Evolutionary conservation across 2,797 vertebrate genomes (phyloP), one percentile per base, ranked within the genome.

Genomic region (Enteromius fasciolatus): DNA sequence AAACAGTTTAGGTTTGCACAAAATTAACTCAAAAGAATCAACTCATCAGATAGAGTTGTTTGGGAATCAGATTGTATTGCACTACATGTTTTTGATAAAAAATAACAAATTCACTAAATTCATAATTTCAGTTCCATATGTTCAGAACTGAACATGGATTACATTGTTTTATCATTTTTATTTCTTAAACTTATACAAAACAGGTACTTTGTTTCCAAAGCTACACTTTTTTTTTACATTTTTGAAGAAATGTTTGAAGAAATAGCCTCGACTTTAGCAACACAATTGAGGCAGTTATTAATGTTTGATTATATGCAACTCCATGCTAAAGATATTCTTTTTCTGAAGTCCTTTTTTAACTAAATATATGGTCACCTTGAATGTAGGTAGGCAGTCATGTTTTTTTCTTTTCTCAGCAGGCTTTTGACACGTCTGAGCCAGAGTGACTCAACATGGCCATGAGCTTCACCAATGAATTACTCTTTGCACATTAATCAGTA

Each of bases 321-420:
- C 7, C 15, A 76, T 18, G 20, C 5, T 6, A 10, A 28, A 20
- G 15, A 20, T 20, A n/a, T 31, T 1, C 17, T 20, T 44, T 44
- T 61, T 17, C 10, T 28, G 39, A 17, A 18, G 41, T 25, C 41
- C 14, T 76, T 76, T 8, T 25, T n/a, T 75, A 57, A 36, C n/a
- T 50, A 48, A 57, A 81, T 44, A 48, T 74, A 75, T 59, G 63
- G 89, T 93, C 90, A 93, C 92, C 92, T 94, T 93, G 91, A 92
- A 90, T 87, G 80, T 83, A 84, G 85, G 82, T 83, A 85, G 84
- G 84, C 33, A 14, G 82, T 84, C 90, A 84, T 75, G 86, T 85
- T 83, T 91, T 85, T 54, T 82, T 78, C 75, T 80, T 80, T 67
- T 67, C 70, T 63, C 85, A 15, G 17, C 20, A 54, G 64, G 28